Conservation (phyloP, 2,113 vertebrate species). For the Athene cunicularia region DNA sequence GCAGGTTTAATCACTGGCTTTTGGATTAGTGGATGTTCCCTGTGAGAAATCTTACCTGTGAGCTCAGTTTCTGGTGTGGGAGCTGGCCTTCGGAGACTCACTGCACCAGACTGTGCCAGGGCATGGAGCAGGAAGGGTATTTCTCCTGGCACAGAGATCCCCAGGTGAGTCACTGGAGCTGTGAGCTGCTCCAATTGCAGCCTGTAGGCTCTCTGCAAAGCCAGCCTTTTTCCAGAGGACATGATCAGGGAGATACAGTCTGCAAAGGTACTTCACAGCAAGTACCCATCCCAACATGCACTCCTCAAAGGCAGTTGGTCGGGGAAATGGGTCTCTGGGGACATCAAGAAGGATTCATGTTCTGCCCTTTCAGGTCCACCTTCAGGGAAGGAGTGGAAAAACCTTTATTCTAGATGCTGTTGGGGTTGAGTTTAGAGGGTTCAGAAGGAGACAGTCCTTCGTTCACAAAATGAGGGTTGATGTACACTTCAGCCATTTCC, state of each 20-base stretch:
- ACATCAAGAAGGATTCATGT: not conserved
- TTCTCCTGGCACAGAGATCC: not conserved
- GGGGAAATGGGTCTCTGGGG: not conserved
- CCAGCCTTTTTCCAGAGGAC: not conserved
- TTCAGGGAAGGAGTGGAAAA: not conserved
- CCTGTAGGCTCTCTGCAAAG: not conserved
- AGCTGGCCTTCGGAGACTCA: not conserved
- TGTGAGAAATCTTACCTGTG: not conserved
- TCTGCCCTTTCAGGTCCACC: not conserved
- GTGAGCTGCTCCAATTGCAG: not conserved
- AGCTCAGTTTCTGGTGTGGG: not conserved
- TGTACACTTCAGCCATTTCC: not conserved
- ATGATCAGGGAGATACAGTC: fast-evolving
- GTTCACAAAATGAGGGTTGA: not conserved
- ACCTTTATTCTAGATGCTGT: not conserved
- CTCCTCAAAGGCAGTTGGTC: not conserved
- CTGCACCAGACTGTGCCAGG: not conserved
- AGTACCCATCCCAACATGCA: fast-evolving
- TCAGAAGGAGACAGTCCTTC: not conserved
- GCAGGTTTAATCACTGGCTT: not conserved
- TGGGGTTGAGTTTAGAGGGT: not conserved
- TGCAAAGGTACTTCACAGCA: not conserved
- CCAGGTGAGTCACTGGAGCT: not conserved
- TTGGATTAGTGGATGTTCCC: fast-evolving
- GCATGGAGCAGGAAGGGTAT: not conserved